Evolutionary conservation across 2,797 vertebrate genomes (phyloP).

Genomic region (Gallinago stenura): DNA sequence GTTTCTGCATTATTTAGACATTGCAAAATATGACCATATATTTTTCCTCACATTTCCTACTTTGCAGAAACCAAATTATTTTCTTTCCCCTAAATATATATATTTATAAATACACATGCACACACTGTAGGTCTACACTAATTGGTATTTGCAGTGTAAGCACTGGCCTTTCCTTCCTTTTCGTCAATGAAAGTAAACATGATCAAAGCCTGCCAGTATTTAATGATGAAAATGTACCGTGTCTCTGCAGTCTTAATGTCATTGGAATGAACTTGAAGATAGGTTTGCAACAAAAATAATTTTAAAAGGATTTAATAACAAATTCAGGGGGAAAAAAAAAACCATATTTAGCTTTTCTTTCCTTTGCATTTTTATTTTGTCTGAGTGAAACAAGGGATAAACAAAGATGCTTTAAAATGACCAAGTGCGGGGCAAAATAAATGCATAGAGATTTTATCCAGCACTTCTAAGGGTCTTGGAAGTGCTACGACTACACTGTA

Average conservation of each 20-base stretch:
- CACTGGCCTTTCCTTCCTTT: slow-evolving; percentile 54
- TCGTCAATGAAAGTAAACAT: slow-evolving; percentile 36
- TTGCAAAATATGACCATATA: background rate
- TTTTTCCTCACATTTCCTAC: slow-evolving; percentile 1
- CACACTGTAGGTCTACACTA: slow-evolving; percentile 16
- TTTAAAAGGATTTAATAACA: background rate
- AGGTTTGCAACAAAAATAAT: slow-evolving; percentile 54
- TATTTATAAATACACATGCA: slow-evolving; percentile 47
- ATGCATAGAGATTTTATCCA: slow-evolving; percentile 40
- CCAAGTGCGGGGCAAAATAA: slow-evolving; percentile 6
- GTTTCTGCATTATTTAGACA: background rate
- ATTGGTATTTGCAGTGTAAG: slow-evolving; percentile 66
- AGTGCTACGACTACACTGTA: slow-evolving; percentile 63
- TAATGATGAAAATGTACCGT: slow-evolving; percentile 22
- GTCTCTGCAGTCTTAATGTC: slow-evolving; percentile 20
- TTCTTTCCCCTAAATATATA: slow-evolving; percentile 49
- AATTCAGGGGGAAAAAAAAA: background rate
- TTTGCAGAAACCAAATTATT: slow-evolving; percentile 43
- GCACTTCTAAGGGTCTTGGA: slow-evolving; percentile 52
- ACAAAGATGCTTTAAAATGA: slow-evolving; percentile 32
- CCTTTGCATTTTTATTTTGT: slow-evolving; percentile 1
- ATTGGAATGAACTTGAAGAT: slow-evolving; percentile 37
- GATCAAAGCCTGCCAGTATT: slow-evolving; percentile 51
- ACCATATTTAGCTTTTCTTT: background rate
- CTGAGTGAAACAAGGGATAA: background rate